These are phyloP conservation scores for Masnerella sp. DNA, from an alignment of 2,888 invertebrate genomes.

Conservation along the genomic window DNA sequence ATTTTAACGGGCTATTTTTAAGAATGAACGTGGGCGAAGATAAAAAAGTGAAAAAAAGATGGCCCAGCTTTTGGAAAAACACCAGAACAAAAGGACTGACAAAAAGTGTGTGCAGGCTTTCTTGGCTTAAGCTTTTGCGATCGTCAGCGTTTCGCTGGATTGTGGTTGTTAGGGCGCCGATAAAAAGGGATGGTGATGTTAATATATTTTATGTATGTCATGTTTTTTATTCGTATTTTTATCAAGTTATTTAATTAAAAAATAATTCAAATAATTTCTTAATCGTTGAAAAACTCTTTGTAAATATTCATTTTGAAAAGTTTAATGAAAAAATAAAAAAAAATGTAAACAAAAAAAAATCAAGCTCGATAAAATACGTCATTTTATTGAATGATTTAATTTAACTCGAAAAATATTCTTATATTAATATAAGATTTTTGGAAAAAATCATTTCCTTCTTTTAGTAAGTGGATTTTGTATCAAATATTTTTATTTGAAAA, in stretches of 20 bases:
- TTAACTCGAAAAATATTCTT: too few species aligned
- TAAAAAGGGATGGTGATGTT: conserved; percentile 17
- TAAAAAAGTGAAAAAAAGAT: conserved; percentile 38
- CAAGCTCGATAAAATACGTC: too few species aligned
- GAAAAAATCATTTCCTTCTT: too few species aligned
- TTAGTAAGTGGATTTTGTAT: too few species aligned
- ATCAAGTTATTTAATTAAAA: background rate
- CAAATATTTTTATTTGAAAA: too few species aligned
- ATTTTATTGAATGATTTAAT: too few species aligned
- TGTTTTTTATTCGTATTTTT: conserved; percentile 4
- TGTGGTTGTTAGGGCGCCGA: conserved; percentile 29
- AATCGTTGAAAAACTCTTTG: too few species aligned
- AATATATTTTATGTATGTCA: conserved; percentile 9
- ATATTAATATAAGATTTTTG: too few species aligned
- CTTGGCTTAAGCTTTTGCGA: conserved; percentile 59
- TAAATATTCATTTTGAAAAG: too few species aligned
- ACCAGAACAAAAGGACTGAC: conserved; percentile 50
- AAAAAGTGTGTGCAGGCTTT: conserved; percentile 42
- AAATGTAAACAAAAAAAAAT: too few species aligned
- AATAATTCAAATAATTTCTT: background rate
- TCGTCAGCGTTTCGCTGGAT: conserved; percentile 48
- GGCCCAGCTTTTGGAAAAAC: conserved; percentile 50
- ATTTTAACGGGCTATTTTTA: too few species aligned
- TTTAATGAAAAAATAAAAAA: too few species aligned
- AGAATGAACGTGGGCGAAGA: conserved; percentile 9